These are phyloP conservation scores for Morpho achilles DNA, from an alignment of 2,888 invertebrate genomes.

Conservation along the genomic window DNA sequence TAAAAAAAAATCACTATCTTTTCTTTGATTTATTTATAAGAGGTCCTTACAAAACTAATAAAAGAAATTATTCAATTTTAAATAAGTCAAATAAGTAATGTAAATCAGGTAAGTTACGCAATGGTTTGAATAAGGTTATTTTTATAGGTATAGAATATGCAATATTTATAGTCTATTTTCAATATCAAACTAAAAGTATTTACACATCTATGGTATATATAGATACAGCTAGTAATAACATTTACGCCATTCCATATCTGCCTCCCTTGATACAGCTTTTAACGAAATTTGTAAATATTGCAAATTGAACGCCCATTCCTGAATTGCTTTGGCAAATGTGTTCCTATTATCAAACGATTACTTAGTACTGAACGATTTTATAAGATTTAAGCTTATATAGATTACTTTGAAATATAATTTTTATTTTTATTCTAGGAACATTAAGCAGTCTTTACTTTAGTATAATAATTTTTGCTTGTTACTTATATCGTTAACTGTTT, in stretches of 20 bases:
- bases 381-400: not conserved
- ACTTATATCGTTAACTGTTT: too few relatives aligned
- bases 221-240: slow-evolving; percentile 8
- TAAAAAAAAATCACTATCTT: too few relatives aligned
- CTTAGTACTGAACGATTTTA: slow-evolving; percentile 1
- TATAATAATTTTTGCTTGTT: too few relatives aligned
- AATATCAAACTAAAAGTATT: slow-evolving; percentile 6
- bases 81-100: too few relatives aligned
- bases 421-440: too few relatives aligned
- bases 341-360: slow-evolving; percentile 7
- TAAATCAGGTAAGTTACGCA: too few relatives aligned
- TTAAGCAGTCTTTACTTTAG: too few relatives aligned
- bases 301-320: slow-evolving; percentile 14
- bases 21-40: too few relatives aligned
- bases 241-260: slow-evolving; percentile 8
- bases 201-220: not conserved
- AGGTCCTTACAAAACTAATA: too few relatives aligned
- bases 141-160: not conserved
- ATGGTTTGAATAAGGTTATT: too few relatives aligned
- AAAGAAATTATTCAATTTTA: too few relatives aligned
- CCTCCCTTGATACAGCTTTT: slow-evolving; percentile 18
- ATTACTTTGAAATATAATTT: too few relatives aligned
- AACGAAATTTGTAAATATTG: slow-evolving; percentile 17
- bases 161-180: slow-evolving; percentile 4
- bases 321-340: slow-evolving; percentile 14